Evolutionary conservation across 2,113 vertebrate genomes (phyloP), one percentile per base, ranked within the genome.

Genomic region (Neodontobutis hainanensis): DNA sequence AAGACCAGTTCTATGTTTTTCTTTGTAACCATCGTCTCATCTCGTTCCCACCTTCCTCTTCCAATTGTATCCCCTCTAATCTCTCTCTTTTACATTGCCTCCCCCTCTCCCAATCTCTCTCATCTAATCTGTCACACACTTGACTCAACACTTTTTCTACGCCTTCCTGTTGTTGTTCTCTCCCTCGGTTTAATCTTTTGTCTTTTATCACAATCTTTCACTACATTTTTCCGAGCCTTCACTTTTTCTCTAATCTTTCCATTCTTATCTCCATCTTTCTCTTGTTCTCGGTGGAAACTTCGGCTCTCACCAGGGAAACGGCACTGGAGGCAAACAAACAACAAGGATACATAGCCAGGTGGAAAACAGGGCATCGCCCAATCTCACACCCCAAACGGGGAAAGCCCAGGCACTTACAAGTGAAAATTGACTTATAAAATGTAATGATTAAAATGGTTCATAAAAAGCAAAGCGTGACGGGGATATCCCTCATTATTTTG

Each of bases 231-330:
- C 69, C 61, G 40, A 4, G 38, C 44, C 64, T 76, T 68, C 36
- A 15, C 14, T 59, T 80, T 19, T 63, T 42, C 35, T 46, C 64
- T 70, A 78, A 77, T 90, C 88, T 83, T 73, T 78, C 70, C 71
- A 66, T 75, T 76, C 76, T 89, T 87, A 89, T 90, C 87, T 82
- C 69, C 80, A 83, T 89, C 83, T 81, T 70, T 62, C 65, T 73
- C 52, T 77, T 79, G 79, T 78, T 85, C 68, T 15, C 80, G 84
- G 75, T 83, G 86, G 81, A 86, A 90, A 87, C 75, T 73, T 73
- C 43, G 71, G 73, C 58, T 61, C 70, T 86, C 80, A 81, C 81
- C 81, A 71, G 71, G 82, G 84, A 79, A 72, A 82, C 76, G 2
- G 42, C 55, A 61, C 53, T 59, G 27, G 50, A 59, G 65, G 68